Conservation (phyloP, 2,888 invertebrate genomes). For the Malthinus flaveolus region DNA sequence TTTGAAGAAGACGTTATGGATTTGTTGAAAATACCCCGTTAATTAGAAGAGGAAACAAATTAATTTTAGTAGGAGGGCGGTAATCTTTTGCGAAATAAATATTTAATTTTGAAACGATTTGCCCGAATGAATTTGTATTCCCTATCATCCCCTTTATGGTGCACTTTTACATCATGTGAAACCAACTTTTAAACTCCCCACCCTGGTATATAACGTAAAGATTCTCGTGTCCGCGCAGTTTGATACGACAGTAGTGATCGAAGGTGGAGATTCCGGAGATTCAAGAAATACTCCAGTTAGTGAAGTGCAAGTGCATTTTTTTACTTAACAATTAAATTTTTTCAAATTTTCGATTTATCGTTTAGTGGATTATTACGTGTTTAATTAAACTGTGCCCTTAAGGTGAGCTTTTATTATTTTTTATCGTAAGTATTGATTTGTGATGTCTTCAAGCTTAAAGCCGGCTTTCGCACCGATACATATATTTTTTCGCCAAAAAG, state of each 20-base stretch:
- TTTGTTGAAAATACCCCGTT: not conserved
- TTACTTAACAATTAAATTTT: too few species aligned
- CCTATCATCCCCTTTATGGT: constrained; percentile 17
- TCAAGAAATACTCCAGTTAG: constrained; percentile 4
- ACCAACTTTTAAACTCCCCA: constrained; percentile 32
- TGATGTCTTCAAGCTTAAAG: too few species aligned
- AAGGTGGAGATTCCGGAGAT: constrained; percentile 1
- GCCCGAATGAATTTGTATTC: not conserved
- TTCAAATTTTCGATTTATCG: too few species aligned
- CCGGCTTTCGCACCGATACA: too few species aligned
- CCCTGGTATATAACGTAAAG: constrained; percentile 31
- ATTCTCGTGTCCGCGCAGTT: constrained; percentile 13
- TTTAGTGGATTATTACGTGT: too few species aligned
- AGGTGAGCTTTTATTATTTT: too few species aligned
- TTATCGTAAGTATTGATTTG: too few species aligned
- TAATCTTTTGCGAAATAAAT: not conserved
- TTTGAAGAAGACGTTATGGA: not conserved
- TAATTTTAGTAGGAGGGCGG: not conserved
- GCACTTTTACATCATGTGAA: constrained; percentile 25
- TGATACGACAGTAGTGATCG: not conserved
- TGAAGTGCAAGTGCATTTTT: constrained; percentile 5
- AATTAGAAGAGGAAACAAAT: not conserved
- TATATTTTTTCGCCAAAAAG: too few species aligned
- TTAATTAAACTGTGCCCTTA: too few species aligned
- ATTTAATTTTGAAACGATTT: not conserved